phyloP scores from a whole-genome alignment of 2,797 vertebrate species.

The Sebastes ruberrimus region DNA sequence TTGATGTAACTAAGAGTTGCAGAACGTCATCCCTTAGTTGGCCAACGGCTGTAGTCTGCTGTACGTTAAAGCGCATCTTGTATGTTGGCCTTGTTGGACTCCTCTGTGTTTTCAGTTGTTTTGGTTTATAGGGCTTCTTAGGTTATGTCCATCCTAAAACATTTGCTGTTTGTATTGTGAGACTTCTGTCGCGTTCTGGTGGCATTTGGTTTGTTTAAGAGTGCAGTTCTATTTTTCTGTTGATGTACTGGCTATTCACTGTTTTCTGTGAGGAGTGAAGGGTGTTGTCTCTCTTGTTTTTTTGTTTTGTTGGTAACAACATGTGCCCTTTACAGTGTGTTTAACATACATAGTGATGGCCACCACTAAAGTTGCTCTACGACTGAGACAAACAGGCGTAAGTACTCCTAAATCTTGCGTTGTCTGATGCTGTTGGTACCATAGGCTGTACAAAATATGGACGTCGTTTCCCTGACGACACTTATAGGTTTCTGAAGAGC shows the following conservation, averaged over 20 bases:
- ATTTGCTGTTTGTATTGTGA: neutral
- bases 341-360: neutral
- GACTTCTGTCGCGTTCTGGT: neutral
- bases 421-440: neutral
- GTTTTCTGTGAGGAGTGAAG: no score
- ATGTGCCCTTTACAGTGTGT: neutral
- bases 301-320: no score
- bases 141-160: neutral
- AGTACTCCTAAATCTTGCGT: neutral
- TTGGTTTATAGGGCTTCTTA: neutral
- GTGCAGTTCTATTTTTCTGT: neutral
- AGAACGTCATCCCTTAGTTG: neutral
- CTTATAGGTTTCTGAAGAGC: no score
- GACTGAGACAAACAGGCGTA: neutral
- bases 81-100: neutral
- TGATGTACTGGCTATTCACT: fast-evolving
- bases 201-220: neutral
- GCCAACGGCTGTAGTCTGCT: no score
- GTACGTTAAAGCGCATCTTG: no score
- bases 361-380: no score
- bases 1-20: neutral
- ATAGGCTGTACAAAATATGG: no score
- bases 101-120: neutral
- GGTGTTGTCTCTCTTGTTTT: no score
- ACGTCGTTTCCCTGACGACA: no score